Evolutionary conservation across 2,113 vertebrate species (phyloP).

Genomic region (Cariama cristata): DNA sequence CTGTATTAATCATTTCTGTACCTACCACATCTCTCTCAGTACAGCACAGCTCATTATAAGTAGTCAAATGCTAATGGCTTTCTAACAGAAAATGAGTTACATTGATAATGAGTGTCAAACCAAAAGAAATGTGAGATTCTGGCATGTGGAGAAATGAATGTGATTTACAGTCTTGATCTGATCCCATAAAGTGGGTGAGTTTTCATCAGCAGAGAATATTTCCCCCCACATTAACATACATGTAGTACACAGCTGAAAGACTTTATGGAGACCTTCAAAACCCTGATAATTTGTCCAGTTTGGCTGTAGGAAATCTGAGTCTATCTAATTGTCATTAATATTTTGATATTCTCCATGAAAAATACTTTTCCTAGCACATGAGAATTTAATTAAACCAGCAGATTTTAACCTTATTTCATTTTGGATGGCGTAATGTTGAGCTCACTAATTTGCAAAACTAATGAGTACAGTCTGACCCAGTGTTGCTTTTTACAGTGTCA

Average conservation of each 20-base stretch:
- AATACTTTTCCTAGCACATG: not conserved
- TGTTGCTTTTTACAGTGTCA: not conserved
- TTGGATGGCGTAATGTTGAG: not conserved
- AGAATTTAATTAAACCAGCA: not conserved
- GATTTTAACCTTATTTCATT: not conserved
- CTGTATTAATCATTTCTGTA: not conserved
- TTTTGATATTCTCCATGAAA: not conserved
- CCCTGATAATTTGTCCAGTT: not conserved
- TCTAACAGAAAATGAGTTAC: not conserved
- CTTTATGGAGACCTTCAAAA: not conserved
- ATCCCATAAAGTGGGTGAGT: not conserved
- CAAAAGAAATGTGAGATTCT: not conserved
- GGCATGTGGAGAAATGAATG: not conserved
- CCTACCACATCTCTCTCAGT: not conserved
- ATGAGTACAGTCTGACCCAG: not conserved
- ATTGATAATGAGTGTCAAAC: not conserved
- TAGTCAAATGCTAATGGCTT: not conserved
- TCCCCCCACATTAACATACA: not conserved
- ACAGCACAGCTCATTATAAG: not conserved
- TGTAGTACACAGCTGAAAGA: not conserved
- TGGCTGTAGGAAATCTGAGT: not conserved
- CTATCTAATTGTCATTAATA: not conserved
- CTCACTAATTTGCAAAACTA: conserved; percentile 32
- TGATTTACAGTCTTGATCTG: not conserved
- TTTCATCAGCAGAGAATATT: not conserved